Evolutionary conservation across 2,888 invertebrate genomes (phyloP), one percentile per base, ranked within the genome.

Genomic region (Venusia cambrica): DNA sequence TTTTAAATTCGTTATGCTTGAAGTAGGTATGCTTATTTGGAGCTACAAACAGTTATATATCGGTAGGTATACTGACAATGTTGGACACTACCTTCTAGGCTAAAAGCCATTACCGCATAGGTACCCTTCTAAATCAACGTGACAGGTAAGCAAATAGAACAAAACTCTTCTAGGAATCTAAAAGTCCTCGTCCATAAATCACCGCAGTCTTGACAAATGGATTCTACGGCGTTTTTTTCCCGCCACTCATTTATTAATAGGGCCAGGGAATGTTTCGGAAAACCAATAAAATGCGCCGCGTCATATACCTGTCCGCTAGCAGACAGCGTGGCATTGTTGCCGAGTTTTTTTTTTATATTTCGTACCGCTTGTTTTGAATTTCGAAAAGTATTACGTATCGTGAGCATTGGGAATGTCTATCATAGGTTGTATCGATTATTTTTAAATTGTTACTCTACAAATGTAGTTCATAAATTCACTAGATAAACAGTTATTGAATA

Each of bases 71-170:
- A 5, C 10, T 10, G 10, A 1, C 7, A 3, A 20, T 4, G 11
- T 11, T 11, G 28, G 37, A 39, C 22, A 39, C 39, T 42, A 45
- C 38, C 45, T 51, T 27, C 43, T 53, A 51, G 42, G 21, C 51
- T 51, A 54, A 61, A 56, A 56, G 49, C 57, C 52, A 62, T 62
- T 60, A 57, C 57, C 47, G 21, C 48, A 48, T 57, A 60, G 48
- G 52, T 53, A 61, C 62, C 63, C 56, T 45, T 76, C 75, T 85
- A 85, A 85, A 85, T 87, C 85, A 85, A 68, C 62, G 68, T 78
- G 84, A 84, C 87, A 85, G 81, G 83, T 85, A 78, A 79, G 85
- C 77, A 85, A 87, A 87, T 83, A 87, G 84, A 80, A 85, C 81
- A 85, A 85, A 84, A 80, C 76, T 67, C 75, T 87, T 85, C 87